Conservation (phyloP, 2,888 invertebrate genomes). For the Drosophila melanosoma region DNA sequence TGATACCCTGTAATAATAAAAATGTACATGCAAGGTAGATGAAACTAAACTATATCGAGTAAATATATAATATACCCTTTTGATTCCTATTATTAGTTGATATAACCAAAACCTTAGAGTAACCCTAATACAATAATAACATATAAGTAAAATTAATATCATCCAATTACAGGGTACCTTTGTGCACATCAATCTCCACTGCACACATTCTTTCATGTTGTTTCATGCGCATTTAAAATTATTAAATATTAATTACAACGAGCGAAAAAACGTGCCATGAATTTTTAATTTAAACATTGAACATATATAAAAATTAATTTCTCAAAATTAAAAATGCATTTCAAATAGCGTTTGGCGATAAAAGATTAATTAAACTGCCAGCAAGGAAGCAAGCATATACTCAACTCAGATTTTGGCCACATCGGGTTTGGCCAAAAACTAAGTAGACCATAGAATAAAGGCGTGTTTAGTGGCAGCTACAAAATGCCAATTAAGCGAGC, state of each 20-base stretch:
- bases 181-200: fast-evolving
- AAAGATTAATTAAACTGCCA: constrained; percentile 77
- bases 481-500: constrained; percentile 72
- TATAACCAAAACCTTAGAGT: background rate
- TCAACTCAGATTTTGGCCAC: constrained; percentile 10
- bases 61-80: background rate
- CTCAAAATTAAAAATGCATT: constrained; percentile 57
- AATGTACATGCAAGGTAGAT: background rate
- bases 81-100: background rate
- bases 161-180: constrained; percentile 2
- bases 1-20: constrained; percentile 30
- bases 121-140: too few relatives aligned
- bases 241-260: constrained; percentile 71
- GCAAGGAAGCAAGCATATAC: constrained; percentile 62
- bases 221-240: constrained; percentile 69
- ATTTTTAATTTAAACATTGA: constrained; percentile 67
- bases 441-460: constrained; percentile 55
- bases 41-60: background rate
- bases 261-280: constrained; percentile 64
- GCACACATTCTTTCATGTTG: background rate
- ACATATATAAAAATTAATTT: constrained; percentile 59
- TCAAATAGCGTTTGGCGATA: constrained; percentile 71
- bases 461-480: constrained; percentile 64
- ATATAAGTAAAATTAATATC: background rate
- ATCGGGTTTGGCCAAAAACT: constrained; percentile 26